A percentile compares a stretch with the other conserved stretches of the same genome.
Evolutionary conservation across 1,140 invertebrate genomes (phyloP).

Genomic region (Telenomus remus): DNA sequence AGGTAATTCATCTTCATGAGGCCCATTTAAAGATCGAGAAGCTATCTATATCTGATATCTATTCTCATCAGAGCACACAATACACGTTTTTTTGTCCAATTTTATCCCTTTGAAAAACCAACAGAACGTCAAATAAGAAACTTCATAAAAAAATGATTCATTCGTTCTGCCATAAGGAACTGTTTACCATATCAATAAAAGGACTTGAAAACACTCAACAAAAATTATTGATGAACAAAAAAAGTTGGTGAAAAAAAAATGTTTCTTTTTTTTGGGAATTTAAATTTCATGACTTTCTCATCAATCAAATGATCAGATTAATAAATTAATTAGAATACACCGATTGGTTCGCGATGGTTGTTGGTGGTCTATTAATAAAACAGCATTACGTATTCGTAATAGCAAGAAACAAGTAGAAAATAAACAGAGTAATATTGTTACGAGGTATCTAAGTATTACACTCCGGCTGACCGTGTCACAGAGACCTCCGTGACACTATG

Average conservation of each 20-base stretch:
- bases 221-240: no score
- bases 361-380: no score
- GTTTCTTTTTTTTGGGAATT: no score
- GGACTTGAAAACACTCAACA: no score
- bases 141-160: constrained; percentile 26
- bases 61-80: constrained; percentile 16
- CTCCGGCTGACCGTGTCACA: constrained; percentile 30
- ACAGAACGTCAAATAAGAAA: constrained; percentile 27
- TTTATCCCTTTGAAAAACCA: constrained; percentile 16
- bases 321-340: no score
- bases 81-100: constrained; percentile 17
- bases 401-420: background rate
- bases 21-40: constrained; percentile 15
- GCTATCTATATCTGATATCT: constrained; percentile 15
- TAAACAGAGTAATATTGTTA: constrained; percentile 18
- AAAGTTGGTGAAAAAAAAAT: no score
- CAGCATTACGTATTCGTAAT: background rate
- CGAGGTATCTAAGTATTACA: constrained; percentile 7
- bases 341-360: no score
- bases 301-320: no score
- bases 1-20: constrained; percentile 29
- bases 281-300: no score
- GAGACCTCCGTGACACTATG: constrained; percentile 35
- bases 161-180: constrained; percentile 6
- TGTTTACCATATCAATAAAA: background rate